A percentile compares a stretch with the other conserved stretches of the same genome.
phyloP scores from a whole-genome alignment of 1,140 invertebrate genomes.

The Polypedilum vanderplanki region DNA sequence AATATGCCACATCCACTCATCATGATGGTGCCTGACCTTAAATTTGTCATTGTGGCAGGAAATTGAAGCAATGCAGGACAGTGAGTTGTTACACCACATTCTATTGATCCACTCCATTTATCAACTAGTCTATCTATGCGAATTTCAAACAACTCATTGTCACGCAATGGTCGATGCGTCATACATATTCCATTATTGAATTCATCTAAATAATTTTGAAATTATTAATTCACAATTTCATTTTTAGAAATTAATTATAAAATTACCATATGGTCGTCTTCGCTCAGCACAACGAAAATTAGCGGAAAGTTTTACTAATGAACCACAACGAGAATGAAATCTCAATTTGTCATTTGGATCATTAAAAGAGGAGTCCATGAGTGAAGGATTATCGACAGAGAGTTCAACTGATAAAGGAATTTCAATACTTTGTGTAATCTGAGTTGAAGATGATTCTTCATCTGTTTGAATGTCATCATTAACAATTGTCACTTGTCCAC shows the following conservation, averaged over 20 bases:
- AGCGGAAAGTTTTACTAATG: constrained; percentile 78
- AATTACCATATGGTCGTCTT: constrained; percentile 60
- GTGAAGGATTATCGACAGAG: constrained; percentile 30
- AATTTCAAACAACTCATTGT: constrained; percentile 91
- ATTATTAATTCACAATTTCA: too few species aligned
- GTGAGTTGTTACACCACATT: constrained; percentile 90
- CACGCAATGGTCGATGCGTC: constrained; percentile 76
- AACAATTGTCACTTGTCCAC: constrained; percentile 73
- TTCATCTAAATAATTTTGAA: constrained; percentile 50
- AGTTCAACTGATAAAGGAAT: constrained; percentile 42
- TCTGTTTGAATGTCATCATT: constrained; percentile 35
- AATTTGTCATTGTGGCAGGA: constrained; percentile 95
- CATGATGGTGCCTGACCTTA: constrained; percentile 91
- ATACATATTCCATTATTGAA: constrained; percentile 92
- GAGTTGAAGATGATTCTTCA: constrained; percentile 30
- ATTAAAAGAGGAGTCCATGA: neutral
- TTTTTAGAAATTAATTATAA: too few species aligned
- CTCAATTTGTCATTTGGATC: constrained; percentile 57
- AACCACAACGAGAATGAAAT: constrained; percentile 84
- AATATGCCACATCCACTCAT: constrained; percentile 95
- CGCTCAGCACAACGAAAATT: constrained; percentile 80
- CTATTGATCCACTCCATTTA: constrained; percentile 90
- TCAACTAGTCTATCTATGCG: constrained; percentile 83
- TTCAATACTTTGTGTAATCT: constrained; percentile 41
- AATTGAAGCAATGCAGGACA: constrained; percentile 83